Evolutionary conservation across 2,888 invertebrate species (phyloP).

Genomic region (Rotaria macrura): DNA sequence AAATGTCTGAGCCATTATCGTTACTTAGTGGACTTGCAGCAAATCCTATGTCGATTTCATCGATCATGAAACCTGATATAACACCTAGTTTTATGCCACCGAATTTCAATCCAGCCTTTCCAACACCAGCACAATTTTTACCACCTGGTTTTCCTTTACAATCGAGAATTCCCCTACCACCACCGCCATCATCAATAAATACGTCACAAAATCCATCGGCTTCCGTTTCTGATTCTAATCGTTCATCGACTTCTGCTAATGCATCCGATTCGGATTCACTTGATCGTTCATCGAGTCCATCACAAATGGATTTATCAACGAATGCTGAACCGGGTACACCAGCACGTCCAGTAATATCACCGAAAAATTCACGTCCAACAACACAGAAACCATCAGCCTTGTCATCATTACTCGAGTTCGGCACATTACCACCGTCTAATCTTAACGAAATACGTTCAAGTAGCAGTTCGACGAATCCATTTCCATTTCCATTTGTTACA

Average conservation of each 20-base stretch:
- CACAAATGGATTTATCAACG: slow-evolving; percentile 12
- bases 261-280: background rate
- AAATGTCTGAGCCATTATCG: background rate
- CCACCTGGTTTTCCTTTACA: background rate
- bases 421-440: background rate
- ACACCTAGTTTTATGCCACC: background rate
- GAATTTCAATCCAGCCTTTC: slow-evolving; percentile 2
- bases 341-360: background rate
- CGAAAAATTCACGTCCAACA: background rate
- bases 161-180: background rate
- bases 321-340: background rate
- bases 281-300: background rate
- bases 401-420: background rate
- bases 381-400: background rate
- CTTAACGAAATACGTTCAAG: background rate
- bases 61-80: background rate
- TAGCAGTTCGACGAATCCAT: background rate
- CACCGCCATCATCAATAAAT: background rate
- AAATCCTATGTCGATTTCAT: slow-evolving; percentile 3
- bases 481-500: slow-evolving; percentile 5
- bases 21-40: background rate
- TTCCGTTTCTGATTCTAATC: background rate
- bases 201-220: background rate
- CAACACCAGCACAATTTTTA: background rate
- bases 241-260: background rate